phyloP scores from a whole-genome alignment of 2,888 invertebrate genomes.

The Cyrtodaria siliqua region DNA sequence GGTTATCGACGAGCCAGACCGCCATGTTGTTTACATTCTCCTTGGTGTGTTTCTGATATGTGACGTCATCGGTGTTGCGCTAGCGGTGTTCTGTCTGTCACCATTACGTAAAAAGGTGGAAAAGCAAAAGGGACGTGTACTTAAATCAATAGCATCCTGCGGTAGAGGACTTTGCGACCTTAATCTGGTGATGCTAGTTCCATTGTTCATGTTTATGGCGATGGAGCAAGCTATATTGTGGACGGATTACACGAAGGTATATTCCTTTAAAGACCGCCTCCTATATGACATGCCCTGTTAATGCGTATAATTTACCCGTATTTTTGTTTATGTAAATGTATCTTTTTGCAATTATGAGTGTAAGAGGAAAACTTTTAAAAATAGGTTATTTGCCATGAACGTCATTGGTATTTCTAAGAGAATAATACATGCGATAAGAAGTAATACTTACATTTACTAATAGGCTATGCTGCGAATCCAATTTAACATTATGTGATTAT shows the following conservation, averaged over 20 bases:
- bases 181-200: slow-evolving; percentile 77
- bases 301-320: too few relatives aligned
- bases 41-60: slow-evolving; percentile 76
- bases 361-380: too few relatives aligned
- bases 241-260: slow-evolving; percentile 83
- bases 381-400: too few relatives aligned
- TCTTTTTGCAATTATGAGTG: too few relatives aligned
- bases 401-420: too few relatives aligned
- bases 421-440: too few relatives aligned
- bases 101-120: slow-evolving; percentile 60
- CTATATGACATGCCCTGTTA: too few relatives aligned
- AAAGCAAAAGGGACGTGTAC: slow-evolving; percentile 41
- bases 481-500: too few relatives aligned
- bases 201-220: slow-evolving; percentile 80
- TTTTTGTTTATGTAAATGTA: too few relatives aligned
- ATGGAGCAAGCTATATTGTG: slow-evolving; percentile 81
- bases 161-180: slow-evolving; percentile 64
- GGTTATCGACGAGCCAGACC: slow-evolving; percentile 68
- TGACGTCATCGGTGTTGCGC: slow-evolving; percentile 73
- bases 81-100: slow-evolving; percentile 71
- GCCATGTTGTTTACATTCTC: slow-evolving; percentile 72
- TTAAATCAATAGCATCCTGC: slow-evolving; percentile 65
- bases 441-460: too few relatives aligned
- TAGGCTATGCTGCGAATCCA: too few relatives aligned
- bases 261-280: too few relatives aligned